A percentile compares a stretch with the other conserved stretches of the same genome.
Evolutionary conservation across 2,888 invertebrate species (phyloP).

Genomic region (Marronus borbonicus): DNA sequence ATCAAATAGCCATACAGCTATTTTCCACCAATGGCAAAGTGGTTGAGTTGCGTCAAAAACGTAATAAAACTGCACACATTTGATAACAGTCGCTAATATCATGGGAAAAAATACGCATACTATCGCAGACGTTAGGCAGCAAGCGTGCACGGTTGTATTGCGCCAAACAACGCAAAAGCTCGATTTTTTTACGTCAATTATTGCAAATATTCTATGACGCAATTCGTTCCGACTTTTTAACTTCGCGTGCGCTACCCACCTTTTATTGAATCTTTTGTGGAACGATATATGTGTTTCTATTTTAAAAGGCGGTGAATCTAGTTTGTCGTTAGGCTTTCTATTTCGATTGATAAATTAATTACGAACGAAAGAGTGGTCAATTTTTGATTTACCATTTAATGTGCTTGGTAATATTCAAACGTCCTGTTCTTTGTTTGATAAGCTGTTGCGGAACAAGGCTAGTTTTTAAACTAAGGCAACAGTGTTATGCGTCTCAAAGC

Average conservation of each 20-base stretch:
- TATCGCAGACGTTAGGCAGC: neutral
- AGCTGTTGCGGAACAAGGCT: no score
- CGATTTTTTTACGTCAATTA: constrained; percentile 5
- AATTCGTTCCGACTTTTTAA: constrained; percentile 13
- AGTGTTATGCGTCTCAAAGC: no score
- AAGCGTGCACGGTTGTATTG: neutral
- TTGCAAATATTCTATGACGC: constrained; percentile 19
- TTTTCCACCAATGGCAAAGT: constrained; percentile 8
- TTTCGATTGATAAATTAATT: neutral
- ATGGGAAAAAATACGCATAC: constrained; percentile 1
- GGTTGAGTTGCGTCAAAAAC: constrained; percentile 11
- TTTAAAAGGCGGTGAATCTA: neutral
- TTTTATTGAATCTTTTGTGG: neutral
- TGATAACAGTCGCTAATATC: constrained; percentile 10
- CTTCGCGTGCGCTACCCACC: neutral
- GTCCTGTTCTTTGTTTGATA: no score
- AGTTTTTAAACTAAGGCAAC: no score
- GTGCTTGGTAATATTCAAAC: no score
- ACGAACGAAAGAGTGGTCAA: no score
- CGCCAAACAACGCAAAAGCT: neutral
- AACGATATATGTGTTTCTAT: neutral
- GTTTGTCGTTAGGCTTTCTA: neutral
- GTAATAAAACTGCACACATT: constrained; percentile 9
- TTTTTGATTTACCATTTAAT: no score
- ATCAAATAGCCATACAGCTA: neutral